phyloP scores from a whole-genome alignment of 1,140 invertebrate species.

The Atopsyche davidsoni region DNA sequence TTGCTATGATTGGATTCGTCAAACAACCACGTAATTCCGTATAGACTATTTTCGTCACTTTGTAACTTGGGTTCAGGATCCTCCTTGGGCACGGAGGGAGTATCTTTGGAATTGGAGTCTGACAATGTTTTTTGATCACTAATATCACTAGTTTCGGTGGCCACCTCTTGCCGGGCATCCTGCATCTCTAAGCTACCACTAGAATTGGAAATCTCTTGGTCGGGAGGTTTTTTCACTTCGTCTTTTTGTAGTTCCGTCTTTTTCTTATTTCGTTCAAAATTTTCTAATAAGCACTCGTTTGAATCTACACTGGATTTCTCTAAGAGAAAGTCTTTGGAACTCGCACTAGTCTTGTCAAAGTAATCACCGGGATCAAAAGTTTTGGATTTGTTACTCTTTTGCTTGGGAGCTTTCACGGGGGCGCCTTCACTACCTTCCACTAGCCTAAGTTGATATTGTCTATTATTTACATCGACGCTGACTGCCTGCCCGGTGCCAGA shows the following conservation, averaged over 20 bases:
- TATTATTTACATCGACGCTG: conserved; percentile 7
- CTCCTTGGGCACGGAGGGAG: conserved; percentile 18
- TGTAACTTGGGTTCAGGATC: conserved; percentile 24
- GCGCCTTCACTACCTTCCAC: conserved; percentile 24
- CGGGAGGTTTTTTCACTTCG: conserved; percentile 41
- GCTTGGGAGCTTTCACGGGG: conserved; percentile 18
- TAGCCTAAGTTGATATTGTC: conserved; percentile 10
- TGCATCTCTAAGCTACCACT: conserved; percentile 51
- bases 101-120: conserved; percentile 24
- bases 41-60: conserved; percentile 42
- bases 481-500: not conserved
- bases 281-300: conserved; percentile 37
- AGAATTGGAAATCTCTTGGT: conserved; percentile 51
- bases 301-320: conserved; percentile 51
- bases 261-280: conserved; percentile 27
- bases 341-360: conserved; percentile 55
- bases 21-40: conserved; percentile 46
- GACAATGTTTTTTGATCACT: conserved; percentile 29
- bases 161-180: conserved; percentile 39
- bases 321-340: conserved; percentile 58
- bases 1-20: conserved; percentile 31
- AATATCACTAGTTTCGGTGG: conserved; percentile 32
- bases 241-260: conserved; percentile 34
- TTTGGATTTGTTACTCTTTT: conserved; percentile 25
- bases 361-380: conserved; percentile 34